phyloP scores from a whole-genome alignment of 2,113 vertebrate genomes.

The Chinchilla lanigera region DNA sequence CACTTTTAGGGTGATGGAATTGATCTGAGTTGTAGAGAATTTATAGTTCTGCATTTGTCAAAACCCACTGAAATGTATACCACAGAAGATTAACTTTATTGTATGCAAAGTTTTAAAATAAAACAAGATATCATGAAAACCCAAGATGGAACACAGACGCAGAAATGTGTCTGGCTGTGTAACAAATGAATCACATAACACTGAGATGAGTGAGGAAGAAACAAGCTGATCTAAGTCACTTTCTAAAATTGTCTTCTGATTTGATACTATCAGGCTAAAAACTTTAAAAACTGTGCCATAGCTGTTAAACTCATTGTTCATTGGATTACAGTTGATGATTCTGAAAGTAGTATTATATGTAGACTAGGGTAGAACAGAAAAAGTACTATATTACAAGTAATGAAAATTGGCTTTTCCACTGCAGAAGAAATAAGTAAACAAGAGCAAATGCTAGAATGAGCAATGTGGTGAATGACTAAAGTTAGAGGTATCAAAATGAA shows the following conservation, averaged over 20 bases:
- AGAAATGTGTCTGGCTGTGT: slow-evolving; percentile 35
- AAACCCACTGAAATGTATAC: not conserved
- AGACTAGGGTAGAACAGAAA: not conserved
- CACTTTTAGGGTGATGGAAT: not conserved
- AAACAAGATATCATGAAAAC: not conserved
- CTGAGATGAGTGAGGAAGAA: not conserved
- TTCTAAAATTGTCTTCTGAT: slow-evolving; percentile 48
- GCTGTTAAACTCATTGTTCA: slow-evolving; percentile 10
- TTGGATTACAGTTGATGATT: not conserved
- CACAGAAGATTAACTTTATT: not conserved
- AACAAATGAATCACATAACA: slow-evolving; percentile 37
- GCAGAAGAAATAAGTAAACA: slow-evolving; percentile 31
- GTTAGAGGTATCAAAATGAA: not conserved
- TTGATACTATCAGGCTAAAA: slow-evolving; percentile 14
- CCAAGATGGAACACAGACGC: not conserved
- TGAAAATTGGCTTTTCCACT: not conserved
- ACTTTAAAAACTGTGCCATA: not conserved
- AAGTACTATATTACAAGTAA: slow-evolving; percentile 6
- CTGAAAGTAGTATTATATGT: not conserved
- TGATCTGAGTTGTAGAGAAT: not conserved
- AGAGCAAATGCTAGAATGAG: not conserved
- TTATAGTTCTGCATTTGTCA: not conserved
- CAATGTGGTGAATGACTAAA: not conserved
- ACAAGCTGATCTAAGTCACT: slow-evolving; percentile 1
- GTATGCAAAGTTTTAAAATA: not conserved